Percentiles rank a stretch among this genome's conserved stretches.
Evolutionary conservation across 2,113 vertebrate genomes (phyloP).

Genomic region (Microcebus murinus): DNA sequence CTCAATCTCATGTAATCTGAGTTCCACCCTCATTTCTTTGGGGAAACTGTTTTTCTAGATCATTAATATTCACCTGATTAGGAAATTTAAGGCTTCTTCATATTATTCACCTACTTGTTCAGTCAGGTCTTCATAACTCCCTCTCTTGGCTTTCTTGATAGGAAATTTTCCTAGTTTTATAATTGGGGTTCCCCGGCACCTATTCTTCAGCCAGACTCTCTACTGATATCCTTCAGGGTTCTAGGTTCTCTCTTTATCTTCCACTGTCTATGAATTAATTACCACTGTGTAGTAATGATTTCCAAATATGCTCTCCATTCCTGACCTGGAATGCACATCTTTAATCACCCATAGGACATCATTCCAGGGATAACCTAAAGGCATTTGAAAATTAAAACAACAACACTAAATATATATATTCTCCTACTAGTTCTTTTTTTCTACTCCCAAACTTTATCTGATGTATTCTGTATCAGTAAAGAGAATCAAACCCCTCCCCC

Average conservation of each 20-base stretch:
- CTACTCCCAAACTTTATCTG: background rate
- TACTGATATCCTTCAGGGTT: background rate
- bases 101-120: background rate
- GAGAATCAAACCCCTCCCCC: background rate
- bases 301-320: background rate
- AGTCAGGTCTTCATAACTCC: background rate
- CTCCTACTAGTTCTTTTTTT: background rate
- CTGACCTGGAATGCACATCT: background rate
- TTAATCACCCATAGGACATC: background rate
- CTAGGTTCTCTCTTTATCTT: background rate
- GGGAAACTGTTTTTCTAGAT: constrained; percentile 16
- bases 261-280: background rate
- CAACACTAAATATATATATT: background rate
- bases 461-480: background rate
- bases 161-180: background rate
- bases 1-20: background rate
- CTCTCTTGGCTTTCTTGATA: background rate
- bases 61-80: background rate
- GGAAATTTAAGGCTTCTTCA: background rate
- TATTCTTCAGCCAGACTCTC: background rate
- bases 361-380: background rate
- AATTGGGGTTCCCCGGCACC: background rate
- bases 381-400: background rate
- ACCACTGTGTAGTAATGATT: background rate
- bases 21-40: background rate